Percentiles rank a stretch among this genome's conserved stretches.
Conservation (phyloP, 2,797 vertebrate genomes). For the Manis pentadactyla region DNA sequence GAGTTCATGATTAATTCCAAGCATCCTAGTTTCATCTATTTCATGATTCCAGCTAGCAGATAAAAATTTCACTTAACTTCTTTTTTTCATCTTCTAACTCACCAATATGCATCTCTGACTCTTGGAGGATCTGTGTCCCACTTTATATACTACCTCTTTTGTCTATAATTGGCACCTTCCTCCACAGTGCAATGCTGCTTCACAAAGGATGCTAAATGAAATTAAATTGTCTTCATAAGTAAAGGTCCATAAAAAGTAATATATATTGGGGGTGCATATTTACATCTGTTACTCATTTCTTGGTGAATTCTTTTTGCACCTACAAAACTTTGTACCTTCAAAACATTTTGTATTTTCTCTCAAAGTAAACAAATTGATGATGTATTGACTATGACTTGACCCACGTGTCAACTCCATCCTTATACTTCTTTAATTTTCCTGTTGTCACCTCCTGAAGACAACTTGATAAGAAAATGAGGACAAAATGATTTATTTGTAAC, state of each 20-base stretch:
- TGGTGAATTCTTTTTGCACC: neutral
- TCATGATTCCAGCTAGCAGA: neutral
- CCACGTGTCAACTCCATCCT: neutral
- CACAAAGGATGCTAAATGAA: neutral
- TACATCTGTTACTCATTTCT: neutral
- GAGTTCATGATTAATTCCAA: constrained; percentile 1
- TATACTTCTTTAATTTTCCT: neutral
- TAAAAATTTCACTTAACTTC: constrained; percentile 31
- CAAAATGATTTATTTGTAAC: constrained; percentile 22
- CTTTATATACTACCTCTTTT: neutral
- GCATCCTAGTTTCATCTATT: neutral
- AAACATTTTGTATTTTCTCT: constrained; percentile 15
- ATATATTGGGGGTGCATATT: neutral
- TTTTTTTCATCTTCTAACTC: constrained; percentile 46
- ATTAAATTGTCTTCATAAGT: neutral
- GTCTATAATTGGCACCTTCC: neutral
- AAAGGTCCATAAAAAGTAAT: neutral
- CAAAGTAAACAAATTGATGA: neutral
- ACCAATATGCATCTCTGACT: neutral
- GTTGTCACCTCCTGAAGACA: neutral
- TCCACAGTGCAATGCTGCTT: neutral
- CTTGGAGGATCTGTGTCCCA: neutral
- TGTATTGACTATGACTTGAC: neutral
- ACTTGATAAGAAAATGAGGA: constrained; percentile 16
- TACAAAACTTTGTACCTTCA: neutral